Base-by-base conservation (phyloP, 2,113 vertebrate genomes). In the Xiphophorus maculatus region DNA sequence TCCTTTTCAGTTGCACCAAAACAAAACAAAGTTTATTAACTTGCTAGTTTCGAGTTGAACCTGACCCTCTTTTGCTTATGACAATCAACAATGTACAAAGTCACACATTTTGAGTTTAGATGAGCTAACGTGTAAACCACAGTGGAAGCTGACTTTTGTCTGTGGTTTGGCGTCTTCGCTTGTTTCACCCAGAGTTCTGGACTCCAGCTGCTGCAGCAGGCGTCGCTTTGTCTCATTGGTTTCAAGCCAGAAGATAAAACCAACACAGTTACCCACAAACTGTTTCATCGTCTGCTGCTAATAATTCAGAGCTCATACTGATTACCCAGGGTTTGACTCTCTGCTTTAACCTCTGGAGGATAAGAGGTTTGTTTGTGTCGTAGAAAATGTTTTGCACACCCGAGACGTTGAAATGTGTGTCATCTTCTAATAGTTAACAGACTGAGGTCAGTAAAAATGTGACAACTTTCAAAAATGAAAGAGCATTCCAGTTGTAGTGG, bases 151-250 rank as follows among this genome's bases (percentile, higher is more conserved):
- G 28, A 60, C 44, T 12, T 69, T 32, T 42, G 72, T 71, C 48
- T 82, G 79, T 80, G 81, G 81, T 66, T 77, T 40, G 40, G 33
- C 22, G 17, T 70, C 22, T 82, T 32, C 19, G 29, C 25, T 68
- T 70, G 85, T 82, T 77, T 80, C 35, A 0, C 63, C n/a, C 14
- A 7, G 8, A 33, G 14, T 12, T 33, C 76, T 17, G 0, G 14
- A 33, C 48, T 71, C 19, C 40, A 44, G 63, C 42, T 72, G 25
- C 79, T 40, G 44, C 0, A 2, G 73, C 42, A 17, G 35, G 4
- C 14, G n/a, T 15, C 48, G 6, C 22, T 19, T 22, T 54, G 48
- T 6, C 48, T 54, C 19, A 25, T 51, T 51, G 17, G 44, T 51
- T 8, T 22, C 48, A 54, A 25, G 15, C 17, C 19, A 19, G 48